A percentile compares a stretch with the other conserved stretches of the same genome.
These are phyloP conservation scores for Brevimyrus niger DNA, from an alignment of 2,113 vertebrate species.

Conservation along the genomic window DNA sequence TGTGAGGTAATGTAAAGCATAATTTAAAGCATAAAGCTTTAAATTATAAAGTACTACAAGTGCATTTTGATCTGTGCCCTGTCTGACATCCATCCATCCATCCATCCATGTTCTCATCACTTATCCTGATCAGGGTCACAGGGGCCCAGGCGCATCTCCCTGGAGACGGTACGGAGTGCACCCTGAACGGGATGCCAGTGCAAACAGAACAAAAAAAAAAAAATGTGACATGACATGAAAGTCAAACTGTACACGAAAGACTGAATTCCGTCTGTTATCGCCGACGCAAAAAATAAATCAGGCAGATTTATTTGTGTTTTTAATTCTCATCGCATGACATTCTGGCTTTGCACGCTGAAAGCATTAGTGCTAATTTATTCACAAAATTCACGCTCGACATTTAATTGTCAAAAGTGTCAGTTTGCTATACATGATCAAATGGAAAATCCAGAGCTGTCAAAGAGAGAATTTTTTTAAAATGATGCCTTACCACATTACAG, in stretches of 20 bases:
- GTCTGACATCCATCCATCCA: neutral
- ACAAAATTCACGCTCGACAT: neutral
- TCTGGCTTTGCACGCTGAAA: neutral
- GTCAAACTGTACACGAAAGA: neutral
- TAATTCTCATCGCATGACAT: neutral
- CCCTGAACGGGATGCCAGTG: neutral
- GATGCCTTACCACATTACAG: neutral
- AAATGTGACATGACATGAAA: neutral
- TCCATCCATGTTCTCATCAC: neutral
- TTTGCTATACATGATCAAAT: neutral
- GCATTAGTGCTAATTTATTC: neutral
- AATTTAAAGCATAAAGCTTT: constrained; percentile 33
- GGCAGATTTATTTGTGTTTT: neutral
- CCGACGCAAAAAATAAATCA: neutral
- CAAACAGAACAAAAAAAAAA: neutral
- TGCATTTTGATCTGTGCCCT: neutral
- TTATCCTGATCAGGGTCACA: neutral
- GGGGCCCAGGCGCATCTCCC: neutral
- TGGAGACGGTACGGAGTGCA: too few species aligned
- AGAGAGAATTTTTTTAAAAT: neutral
- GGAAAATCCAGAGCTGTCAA: neutral
- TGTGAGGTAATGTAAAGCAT: constrained; percentile 31
- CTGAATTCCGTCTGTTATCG: neutral
- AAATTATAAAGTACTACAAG: neutral
- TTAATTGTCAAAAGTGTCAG: neutral